phyloP scores from a whole-genome alignment of 1,140 invertebrate genomes.

The Eurytemora carolleeae region DNA sequence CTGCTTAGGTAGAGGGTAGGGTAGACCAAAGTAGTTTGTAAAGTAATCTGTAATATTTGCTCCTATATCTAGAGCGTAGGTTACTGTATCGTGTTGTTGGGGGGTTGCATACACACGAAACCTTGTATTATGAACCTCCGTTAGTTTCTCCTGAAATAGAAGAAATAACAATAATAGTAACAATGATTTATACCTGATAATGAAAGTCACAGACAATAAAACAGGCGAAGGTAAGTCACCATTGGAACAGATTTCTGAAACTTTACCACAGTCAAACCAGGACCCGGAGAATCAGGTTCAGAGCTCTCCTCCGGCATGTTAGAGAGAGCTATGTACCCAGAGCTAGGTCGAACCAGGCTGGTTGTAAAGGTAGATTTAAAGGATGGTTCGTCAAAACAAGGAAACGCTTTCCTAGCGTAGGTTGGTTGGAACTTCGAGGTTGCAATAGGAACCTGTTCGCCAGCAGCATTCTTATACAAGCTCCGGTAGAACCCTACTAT shows the following conservation, averaged over 20 bases:
- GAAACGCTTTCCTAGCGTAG: conserved; percentile 39
- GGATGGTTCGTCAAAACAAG: conserved; percentile 85
- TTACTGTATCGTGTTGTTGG: conserved; percentile 45
- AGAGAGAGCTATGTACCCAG: conserved; percentile 45
- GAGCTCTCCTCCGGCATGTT: conserved; percentile 41
- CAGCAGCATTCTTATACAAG: conserved; percentile 38
- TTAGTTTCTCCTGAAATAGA: conserved; percentile 29
- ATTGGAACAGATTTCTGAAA: conserved; percentile 64
- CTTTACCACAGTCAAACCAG: neutral
- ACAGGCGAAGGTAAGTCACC: conserved; percentile 74
- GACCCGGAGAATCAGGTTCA: neutral
- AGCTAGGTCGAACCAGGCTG: conserved; percentile 42
- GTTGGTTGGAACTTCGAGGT: conserved; percentile 41
- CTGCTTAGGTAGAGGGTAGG: conserved; percentile 71
- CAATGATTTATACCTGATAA: conserved; percentile 16
- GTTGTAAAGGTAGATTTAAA: conserved; percentile 73
- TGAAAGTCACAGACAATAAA: conserved; percentile 79
- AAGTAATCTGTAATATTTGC: conserved; percentile 61
- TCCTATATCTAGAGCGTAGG: conserved; percentile 55
- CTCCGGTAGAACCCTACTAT: conserved; percentile 61
- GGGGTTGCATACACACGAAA: conserved; percentile 50
- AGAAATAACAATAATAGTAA: neutral
- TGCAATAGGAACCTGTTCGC: conserved; percentile 37
- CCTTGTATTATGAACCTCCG: conserved; percentile 23
- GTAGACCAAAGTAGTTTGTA: conserved; percentile 59